phyloP scores from a whole-genome alignment of 2,888 invertebrate species.

The Digitonthophagus gazella region DNA sequence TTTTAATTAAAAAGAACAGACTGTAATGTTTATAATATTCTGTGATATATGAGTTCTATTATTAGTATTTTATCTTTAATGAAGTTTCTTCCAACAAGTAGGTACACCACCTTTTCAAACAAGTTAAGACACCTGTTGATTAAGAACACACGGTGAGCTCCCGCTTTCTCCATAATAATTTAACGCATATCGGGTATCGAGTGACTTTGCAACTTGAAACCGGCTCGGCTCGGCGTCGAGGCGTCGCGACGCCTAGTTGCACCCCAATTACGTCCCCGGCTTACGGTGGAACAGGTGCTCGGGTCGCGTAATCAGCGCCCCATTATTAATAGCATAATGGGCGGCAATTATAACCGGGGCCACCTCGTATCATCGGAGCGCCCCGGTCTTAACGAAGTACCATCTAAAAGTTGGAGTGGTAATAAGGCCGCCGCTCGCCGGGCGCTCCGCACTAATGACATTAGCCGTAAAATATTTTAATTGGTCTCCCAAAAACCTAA shows the following conservation, averaged over 20 bases:
- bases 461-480: conserved; percentile 17
- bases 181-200: not conserved
- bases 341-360: conserved; percentile 13
- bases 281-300: conserved; percentile 10
- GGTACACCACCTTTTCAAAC: too few species aligned
- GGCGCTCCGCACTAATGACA: conserved; percentile 14
- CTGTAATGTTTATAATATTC: too few species aligned
- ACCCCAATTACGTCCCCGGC: too few species aligned
- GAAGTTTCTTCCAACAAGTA: too few species aligned
- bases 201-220: not conserved
- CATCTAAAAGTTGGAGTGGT: conserved; percentile 17
- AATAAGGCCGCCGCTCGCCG: conserved; percentile 2
- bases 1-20: too few species aligned
- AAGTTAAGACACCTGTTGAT: not conserved
- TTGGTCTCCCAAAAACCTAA: conserved; percentile 5
- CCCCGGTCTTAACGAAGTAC: conserved; percentile 8
- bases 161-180: not conserved
- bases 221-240: too few species aligned
- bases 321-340: conserved; percentile 18
- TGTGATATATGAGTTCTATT: too few species aligned
- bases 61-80: too few species aligned
- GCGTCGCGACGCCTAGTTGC: too few species aligned
- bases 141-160: not conserved
- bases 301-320: conserved; percentile 10
- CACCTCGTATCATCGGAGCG: conserved; percentile 5